Base-by-base conservation (phyloP, 2,888 invertebrate species). In the Hoplodrina blanda region DNA sequence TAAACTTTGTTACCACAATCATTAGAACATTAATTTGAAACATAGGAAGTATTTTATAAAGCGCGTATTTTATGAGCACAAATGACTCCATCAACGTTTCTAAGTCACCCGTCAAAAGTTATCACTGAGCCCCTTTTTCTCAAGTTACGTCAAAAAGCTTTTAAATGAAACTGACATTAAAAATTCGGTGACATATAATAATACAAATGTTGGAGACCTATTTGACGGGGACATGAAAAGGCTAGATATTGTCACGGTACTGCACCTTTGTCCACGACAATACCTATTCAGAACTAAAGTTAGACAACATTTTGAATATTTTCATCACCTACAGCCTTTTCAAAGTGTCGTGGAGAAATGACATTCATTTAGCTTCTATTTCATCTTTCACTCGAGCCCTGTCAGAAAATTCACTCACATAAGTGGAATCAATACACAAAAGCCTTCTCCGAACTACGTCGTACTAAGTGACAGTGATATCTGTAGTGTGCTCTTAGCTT, bases 141-240 rank as follows among this genome's bases (percentile, higher is more conserved):
- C 3, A 67, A 62, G 49, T 60, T 37, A 81, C 50, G 41, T 66
- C 52, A 62, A 64, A 76, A 78, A 62, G 72, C 78, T 78, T 68
- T 81, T 67, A 77, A 71, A 67, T 61, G 72, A 55, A 67, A 59
- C 49, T 11, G 54, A 65, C 61, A 30, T n/a, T 71, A 20, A 67
- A 81, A 81, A 71, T 54, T 46, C 55, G 52, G 67, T 49, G 64
- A 67, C 57, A 64, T 33, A 57, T 19, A 50, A 53, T 70, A 49
- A 64, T 33, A 62, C 49, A 63, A 71, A 76, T 37, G 52, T 54
- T 55, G 30, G 46, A 54, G 65, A 56, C 53, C 46, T 65, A 54
- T 60, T 76, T 60, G 25, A 57, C 37, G 11, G 17, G 55, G 46
- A 54, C 8, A 5, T 54, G 11, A 49, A 50, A 80, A 53, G 20